A percentile compares a stretch with the other conserved stretches of the same genome.
Evolutionary conservation across 2,888 invertebrate genomes (phyloP).

Genomic region (Bursaphelenchus okinawaensis): DNA sequence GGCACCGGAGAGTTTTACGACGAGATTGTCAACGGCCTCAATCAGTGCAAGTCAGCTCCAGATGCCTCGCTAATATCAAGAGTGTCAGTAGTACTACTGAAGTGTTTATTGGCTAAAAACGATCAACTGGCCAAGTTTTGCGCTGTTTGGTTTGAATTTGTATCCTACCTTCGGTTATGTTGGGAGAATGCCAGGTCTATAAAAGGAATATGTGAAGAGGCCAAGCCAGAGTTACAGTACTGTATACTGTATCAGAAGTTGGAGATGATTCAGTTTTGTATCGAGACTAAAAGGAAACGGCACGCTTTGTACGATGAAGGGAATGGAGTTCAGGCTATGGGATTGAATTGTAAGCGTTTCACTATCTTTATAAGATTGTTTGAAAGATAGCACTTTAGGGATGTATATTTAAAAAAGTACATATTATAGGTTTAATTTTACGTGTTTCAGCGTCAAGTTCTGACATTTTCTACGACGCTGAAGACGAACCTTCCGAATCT

Average conservation of each 20-base stretch:
- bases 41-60: slow-evolving; percentile 25
- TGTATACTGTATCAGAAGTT: slow-evolving; percentile 90
- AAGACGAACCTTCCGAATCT: slow-evolving; percentile 12
- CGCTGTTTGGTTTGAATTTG: slow-evolving; percentile 85
- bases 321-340: slow-evolving; percentile 63
- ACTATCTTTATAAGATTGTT: no score
- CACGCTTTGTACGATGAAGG: slow-evolving; percentile 25
- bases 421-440: no score
- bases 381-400: no score
- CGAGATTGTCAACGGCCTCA: slow-evolving; percentile 6
- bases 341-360: slow-evolving; percentile 71
- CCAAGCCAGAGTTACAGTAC: slow-evolving; percentile 31
- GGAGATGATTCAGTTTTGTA: slow-evolving; percentile 69
- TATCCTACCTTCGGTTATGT: slow-evolving; percentile 78
- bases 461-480: slow-evolving; percentile 28
- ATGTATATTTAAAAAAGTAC: no score
- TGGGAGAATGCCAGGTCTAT: slow-evolving; percentile 77
- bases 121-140: slow-evolving; percentile 10
- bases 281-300: slow-evolving; percentile 59
- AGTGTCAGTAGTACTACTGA: slow-evolving; percentile 12
- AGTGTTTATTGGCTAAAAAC: slow-evolving; percentile 17
- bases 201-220: slow-evolving; percentile 64
- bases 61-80: slow-evolving; percentile 15
- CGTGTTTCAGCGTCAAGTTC: slow-evolving; percentile 14
- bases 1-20: slow-evolving; percentile 1